phyloP scores from a whole-genome alignment of 2,113 vertebrate genomes.

The Peromyscus californicus region DNA sequence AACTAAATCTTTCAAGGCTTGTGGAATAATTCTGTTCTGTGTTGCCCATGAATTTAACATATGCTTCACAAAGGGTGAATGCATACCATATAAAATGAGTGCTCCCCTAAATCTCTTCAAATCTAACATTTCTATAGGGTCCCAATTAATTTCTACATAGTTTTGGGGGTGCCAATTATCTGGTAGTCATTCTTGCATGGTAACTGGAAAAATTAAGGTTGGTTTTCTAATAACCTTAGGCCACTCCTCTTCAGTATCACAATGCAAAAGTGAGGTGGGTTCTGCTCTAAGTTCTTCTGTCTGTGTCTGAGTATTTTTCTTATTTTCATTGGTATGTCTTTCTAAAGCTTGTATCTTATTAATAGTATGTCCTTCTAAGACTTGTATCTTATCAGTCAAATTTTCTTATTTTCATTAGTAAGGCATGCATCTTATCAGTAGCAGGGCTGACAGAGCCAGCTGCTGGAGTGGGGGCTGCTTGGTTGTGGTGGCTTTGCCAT shows the following conservation, averaged over 20 bases:
- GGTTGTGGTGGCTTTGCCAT: not conserved
- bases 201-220: not conserved
- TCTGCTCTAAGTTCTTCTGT: not conserved
- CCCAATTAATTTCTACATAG: not conserved
- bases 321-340: not conserved
- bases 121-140: not conserved
- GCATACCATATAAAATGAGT: not conserved
- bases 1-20: not conserved
- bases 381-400: not conserved
- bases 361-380: not conserved
- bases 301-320: not conserved
- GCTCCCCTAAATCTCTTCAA: not conserved
- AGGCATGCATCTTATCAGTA: not conserved
- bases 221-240: not conserved
- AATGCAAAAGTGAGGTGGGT: not conserved
- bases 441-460: not conserved
- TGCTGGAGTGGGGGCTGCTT: not conserved
- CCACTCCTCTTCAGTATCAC: not conserved
- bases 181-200: not conserved
- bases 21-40: not conserved
- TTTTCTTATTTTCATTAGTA: not conserved
- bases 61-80: not conserved
- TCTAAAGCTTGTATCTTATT: not conserved
- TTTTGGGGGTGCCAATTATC: not conserved
- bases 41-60: not conserved